Evolutionary conservation across 2,888 invertebrate genomes (phyloP).

Genomic region (Alsophila aescularia): DNA sequence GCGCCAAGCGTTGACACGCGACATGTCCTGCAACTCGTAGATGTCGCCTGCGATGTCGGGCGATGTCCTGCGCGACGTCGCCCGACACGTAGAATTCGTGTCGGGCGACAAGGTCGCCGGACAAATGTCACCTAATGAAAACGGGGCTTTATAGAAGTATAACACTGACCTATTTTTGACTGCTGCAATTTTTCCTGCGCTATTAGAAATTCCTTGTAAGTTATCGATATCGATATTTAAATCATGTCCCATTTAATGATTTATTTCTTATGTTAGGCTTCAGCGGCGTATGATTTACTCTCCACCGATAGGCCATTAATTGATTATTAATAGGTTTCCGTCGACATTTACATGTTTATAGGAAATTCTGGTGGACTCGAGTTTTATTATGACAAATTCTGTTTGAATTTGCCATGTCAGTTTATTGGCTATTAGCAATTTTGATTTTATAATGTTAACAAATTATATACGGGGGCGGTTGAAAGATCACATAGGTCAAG

Average conservation of each 20-base stretch:
- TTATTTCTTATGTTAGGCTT: slow-evolving; percentile 62
- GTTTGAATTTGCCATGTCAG: slow-evolving; percentile 33
- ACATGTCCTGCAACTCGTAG: no score
- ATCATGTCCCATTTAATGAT: slow-evolving; percentile 67
- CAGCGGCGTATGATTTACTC: slow-evolving; percentile 65
- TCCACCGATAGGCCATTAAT: slow-evolving; percentile 56
- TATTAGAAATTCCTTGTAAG: no score
- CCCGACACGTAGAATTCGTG: no score
- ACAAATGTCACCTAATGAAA: no score
- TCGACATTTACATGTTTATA: slow-evolving; percentile 47
- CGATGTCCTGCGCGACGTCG: no score
- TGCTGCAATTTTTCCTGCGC: no score
- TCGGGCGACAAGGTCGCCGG: no score
- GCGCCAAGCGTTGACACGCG: no score
- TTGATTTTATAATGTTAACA: slow-evolving; percentile 27
- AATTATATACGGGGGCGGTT: slow-evolving; percentile 1
- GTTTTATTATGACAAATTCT: slow-evolving; percentile 31
- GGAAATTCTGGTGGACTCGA: slow-evolving; percentile 39
- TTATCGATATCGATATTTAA: slow-evolving; percentile 60
- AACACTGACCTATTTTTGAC: no score
- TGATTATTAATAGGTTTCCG: slow-evolving; percentile 58
- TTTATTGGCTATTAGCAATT: slow-evolving; percentile 28
- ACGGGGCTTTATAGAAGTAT: no score
- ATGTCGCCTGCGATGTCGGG: no score
- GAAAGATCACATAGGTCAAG: not conserved